Evolutionary conservation across 2,113 vertebrate species (phyloP).

Genomic region (Bubo blakistoni): DNA sequence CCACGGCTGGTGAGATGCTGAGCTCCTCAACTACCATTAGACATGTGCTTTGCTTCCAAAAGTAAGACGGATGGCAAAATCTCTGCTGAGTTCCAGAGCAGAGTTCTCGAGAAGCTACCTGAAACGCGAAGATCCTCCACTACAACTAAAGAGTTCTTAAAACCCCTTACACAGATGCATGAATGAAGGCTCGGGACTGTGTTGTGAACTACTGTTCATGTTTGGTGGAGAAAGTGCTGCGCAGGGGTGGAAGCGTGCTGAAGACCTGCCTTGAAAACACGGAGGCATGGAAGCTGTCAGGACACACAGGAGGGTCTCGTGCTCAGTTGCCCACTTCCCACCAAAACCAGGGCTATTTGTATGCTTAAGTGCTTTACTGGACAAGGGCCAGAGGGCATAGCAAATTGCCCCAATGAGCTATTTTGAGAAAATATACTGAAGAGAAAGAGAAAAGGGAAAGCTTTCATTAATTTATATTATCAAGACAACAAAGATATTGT

Average conservation of each 20-base stretch:
- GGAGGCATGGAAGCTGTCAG: fast-evolving
- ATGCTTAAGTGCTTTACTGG: background rate
- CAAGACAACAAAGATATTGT: background rate
- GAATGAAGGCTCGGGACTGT: background rate
- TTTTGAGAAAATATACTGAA: background rate
- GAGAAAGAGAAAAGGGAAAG: background rate
- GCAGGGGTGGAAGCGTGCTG: background rate
- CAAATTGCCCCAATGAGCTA: background rate
- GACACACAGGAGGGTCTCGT: background rate
- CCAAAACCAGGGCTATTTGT: background rate
- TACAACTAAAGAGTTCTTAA: background rate
- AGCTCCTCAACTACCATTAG: background rate
- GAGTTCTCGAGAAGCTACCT: background rate
- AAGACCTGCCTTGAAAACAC: background rate
- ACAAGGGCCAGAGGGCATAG: background rate
- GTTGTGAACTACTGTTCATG: fast-evolving
- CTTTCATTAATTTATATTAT: background rate
- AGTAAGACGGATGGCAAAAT: background rate
- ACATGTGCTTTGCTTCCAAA: background rate
- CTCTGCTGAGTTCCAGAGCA: background rate
- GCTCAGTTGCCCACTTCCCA: background rate
- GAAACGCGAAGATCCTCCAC: background rate
- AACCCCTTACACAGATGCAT: fast-evolving
- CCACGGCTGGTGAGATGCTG: background rate
- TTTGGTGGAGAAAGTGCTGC: fast-evolving